These are phyloP conservation scores for Philopedon plagiatum DNA, from an alignment of 2,888 invertebrate genomes.

Conservation along the genomic window DNA sequence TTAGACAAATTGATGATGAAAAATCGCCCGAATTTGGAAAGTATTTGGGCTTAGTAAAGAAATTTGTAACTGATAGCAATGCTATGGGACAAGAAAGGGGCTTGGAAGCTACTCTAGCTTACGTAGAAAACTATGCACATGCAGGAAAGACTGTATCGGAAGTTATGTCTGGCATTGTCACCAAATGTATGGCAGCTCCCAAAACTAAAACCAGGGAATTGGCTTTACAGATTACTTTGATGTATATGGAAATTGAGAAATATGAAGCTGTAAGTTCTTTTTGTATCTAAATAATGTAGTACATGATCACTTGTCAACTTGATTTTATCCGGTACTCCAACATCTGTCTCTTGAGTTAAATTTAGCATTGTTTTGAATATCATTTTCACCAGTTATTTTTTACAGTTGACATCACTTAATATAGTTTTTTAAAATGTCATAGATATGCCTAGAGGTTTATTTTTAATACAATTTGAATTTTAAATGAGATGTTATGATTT, in stretches of 20 bases:
- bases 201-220: slow-evolving; percentile 93
- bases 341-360: too few relatives aligned
- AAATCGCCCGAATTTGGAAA: slow-evolving; percentile 95
- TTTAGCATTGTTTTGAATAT: too few relatives aligned
- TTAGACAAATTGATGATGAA: slow-evolving; percentile 90
- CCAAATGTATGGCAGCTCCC: slow-evolving; percentile 94
- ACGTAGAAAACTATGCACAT: slow-evolving; percentile 90
- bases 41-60: slow-evolving; percentile 91
- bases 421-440: too few relatives aligned
- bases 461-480: too few relatives aligned
- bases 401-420: too few relatives aligned
- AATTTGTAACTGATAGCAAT: slow-evolving; percentile 95
- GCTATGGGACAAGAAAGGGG: slow-evolving; percentile 97
- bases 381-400: too few relatives aligned
- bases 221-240: slow-evolving; percentile 88
- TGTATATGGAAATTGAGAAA: slow-evolving; percentile 97
- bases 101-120: slow-evolving; percentile 90
- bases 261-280: slow-evolving; percentile 81
- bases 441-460: too few relatives aligned
- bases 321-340: too few relatives aligned
- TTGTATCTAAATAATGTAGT: neutral
- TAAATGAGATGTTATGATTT: too few relatives aligned
- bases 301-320: too few relatives aligned
- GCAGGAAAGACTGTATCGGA: slow-evolving; percentile 92
- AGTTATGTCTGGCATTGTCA: slow-evolving; percentile 82